Percentiles rank a stretch among this genome's conserved stretches.
phyloP scores from a whole-genome alignment of 2,888 invertebrate species.

The Ochropacha duplaris region DNA sequence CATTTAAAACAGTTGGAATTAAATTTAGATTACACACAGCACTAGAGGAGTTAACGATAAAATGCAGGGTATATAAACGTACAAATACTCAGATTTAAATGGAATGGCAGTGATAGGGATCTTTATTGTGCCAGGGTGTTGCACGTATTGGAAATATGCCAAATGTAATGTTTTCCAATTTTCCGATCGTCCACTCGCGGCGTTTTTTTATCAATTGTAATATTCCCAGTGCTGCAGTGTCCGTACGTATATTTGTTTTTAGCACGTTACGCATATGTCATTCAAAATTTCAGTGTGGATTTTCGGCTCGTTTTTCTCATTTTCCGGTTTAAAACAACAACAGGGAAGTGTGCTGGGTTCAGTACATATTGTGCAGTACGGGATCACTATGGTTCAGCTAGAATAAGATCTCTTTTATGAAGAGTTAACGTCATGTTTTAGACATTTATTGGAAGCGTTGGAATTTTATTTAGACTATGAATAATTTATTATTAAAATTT shows the following conservation, averaged over 20 bases:
- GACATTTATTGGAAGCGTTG: conserved; percentile 7
- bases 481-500: background rate
- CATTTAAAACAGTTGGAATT: conserved; percentile 12
- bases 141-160: conserved; percentile 41
- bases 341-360: conserved; percentile 17
- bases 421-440: conserved; percentile 3
- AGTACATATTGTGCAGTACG: conserved; percentile 41
- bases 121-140: conserved; percentile 43
- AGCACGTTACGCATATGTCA: conserved; percentile 5
- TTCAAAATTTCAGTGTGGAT: conserved; percentile 18
- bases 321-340: conserved; percentile 11
- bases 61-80: conserved; percentile 6
- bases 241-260: conserved; percentile 6
- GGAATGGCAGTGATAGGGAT: conserved; percentile 42
- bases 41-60: background rate
- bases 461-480: background rate
- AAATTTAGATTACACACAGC: conserved; percentile 7
- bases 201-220: conserved; percentile 20
- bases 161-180: conserved; percentile 39
- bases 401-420: conserved; percentile 64
- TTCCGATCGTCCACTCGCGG: conserved; percentile 25
- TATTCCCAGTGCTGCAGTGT: conserved; percentile 10
- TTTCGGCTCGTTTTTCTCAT: background rate
- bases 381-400: conserved; percentile 35
- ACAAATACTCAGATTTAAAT: conserved; percentile 17